Evolutionary conservation across 2,888 invertebrate species (phyloP).

Genomic region (Gnatocerus cornutus): DNA sequence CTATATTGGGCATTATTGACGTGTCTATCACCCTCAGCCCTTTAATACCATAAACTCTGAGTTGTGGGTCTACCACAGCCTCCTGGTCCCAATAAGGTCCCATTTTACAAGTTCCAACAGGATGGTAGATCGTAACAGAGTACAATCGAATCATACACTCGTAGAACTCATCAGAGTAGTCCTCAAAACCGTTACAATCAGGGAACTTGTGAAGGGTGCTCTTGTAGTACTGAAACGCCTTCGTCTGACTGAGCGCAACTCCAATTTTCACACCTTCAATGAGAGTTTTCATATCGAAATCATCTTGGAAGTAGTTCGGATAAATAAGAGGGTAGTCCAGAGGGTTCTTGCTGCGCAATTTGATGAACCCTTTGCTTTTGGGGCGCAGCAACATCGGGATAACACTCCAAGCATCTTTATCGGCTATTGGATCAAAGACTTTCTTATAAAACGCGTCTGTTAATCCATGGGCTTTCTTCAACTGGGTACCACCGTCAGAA

Average conservation of each 20-base stretch:
- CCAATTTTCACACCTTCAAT: constrained; percentile 91
- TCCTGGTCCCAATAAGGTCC: constrained; percentile 89
- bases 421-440: constrained; percentile 83
- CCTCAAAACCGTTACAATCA: constrained; percentile 80
- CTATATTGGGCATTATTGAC: constrained; percentile 89
- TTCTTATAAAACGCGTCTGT: constrained; percentile 82
- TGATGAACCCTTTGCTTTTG: constrained; percentile 86
- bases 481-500: constrained; percentile 88
- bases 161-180: constrained; percentile 86
- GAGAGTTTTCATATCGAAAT: constrained; percentile 85
- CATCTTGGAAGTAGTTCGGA: constrained; percentile 91
- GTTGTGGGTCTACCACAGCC: constrained; percentile 87
- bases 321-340: constrained; percentile 92
- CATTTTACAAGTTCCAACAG: constrained; percentile 89
- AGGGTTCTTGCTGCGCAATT: constrained; percentile 87
- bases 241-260: constrained; percentile 85
- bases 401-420: constrained; percentile 87
- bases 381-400: constrained; percentile 90
- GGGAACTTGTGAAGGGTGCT: constrained; percentile 85
- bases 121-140: constrained; percentile 89
- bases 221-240: constrained; percentile 83
- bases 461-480: constrained; percentile 86
- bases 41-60: constrained; percentile 85
- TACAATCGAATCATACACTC: constrained; percentile 91
- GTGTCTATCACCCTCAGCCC: constrained; percentile 88